Evolutionary conservation across 37 sponge, comb jelly and placozoan species (phyloP).

Genomic region (Ephydatia muelleri): DNA sequence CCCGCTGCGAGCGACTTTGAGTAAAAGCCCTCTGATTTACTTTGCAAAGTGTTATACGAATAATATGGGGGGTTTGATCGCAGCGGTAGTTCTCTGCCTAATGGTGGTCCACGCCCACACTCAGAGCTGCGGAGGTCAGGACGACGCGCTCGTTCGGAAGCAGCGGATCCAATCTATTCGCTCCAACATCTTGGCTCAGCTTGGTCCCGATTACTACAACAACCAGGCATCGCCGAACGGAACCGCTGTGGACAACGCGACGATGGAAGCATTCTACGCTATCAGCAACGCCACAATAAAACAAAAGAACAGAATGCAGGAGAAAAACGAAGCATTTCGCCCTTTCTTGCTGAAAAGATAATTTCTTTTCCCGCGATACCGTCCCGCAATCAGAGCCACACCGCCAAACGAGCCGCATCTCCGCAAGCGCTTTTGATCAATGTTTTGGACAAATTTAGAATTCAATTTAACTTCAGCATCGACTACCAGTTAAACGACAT

Average conservation of each 20-base stretch:
- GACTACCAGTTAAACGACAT: constrained; percentile 5
- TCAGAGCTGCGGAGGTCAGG: background rate
- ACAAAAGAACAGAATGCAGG: background rate
- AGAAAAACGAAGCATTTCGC: background rate
- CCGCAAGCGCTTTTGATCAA: background rate
- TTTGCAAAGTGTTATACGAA: background rate
- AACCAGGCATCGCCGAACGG: background rate
- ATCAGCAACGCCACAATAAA: background rate
- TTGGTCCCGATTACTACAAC: background rate
- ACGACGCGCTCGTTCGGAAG: constrained; percentile 2
- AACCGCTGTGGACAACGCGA: background rate
- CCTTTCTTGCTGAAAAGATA: background rate
- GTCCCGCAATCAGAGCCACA: background rate
- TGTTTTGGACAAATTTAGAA: constrained; percentile 16
- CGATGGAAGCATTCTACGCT: background rate
- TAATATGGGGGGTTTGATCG: background rate
- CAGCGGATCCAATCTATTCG: background rate
- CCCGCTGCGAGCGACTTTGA: background rate
- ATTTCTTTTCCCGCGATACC: background rate
- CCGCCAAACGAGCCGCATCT: background rate
- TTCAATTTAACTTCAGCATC: constrained; percentile 20
- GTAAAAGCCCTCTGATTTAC: background rate
- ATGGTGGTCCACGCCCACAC: background rate
- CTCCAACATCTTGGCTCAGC: constrained; percentile 10
- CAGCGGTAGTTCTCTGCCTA: background rate